phyloP scores from a whole-genome alignment of 2,797 vertebrate genomes.

The Paramormyrops hopkinsi region DNA sequence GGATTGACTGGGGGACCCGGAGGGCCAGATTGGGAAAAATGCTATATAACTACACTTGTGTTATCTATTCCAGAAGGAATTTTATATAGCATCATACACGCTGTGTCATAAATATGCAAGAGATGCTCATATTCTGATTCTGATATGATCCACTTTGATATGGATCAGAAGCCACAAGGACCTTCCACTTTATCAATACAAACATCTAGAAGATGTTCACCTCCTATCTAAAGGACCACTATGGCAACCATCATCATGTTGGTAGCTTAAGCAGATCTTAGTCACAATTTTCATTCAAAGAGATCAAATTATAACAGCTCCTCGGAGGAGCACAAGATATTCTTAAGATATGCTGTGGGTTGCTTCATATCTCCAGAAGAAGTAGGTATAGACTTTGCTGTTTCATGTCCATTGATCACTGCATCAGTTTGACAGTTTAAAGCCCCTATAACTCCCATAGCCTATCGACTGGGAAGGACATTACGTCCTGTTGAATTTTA shows the following conservation, averaged over 20 bases:
- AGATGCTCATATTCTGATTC: neutral
- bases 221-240: neutral
- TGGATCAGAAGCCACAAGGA: neutral
- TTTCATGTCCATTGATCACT: neutral
- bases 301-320: neutral
- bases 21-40: neutral
- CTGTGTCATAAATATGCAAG: neutral
- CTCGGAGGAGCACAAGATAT: too few relatives aligned
- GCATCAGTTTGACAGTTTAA: neutral
- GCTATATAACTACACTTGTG: neutral
- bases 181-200: neutral
- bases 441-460: neutral
- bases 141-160: neutral
- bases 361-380: neutral
- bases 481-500: conserved; percentile 9
- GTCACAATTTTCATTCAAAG: neutral
- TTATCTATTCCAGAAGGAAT: neutral
- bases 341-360: neutral
- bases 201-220: neutral
- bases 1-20: neutral
- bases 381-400: neutral
- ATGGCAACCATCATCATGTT: neutral
- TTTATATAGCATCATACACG: neutral
- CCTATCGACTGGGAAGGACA: neutral
- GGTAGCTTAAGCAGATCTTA: neutral